Percentiles rank a stretch among this genome's conserved stretches.
Conservation (phyloP, 2,797 vertebrate species). For the Pantherophis vulpinus region DNA sequence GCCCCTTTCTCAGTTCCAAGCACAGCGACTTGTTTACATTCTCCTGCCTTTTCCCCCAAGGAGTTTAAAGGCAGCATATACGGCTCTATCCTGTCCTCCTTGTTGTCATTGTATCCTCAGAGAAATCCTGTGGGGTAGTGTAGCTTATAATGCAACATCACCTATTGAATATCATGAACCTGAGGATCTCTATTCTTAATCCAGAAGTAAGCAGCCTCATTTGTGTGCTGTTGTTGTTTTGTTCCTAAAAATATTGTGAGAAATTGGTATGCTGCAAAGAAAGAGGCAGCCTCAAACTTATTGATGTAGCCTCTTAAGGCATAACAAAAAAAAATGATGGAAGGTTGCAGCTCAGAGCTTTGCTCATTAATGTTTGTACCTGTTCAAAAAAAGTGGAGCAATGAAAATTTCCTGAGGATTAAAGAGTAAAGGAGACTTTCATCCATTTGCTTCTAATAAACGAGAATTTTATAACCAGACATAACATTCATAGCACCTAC, state of each 20-base stretch:
- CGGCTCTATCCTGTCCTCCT: not conserved
- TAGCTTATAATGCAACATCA: not conserved
- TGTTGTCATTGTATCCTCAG: not conserved
- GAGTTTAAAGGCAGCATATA: not conserved
- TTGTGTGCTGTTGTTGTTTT: not conserved
- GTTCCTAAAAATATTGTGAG: not conserved
- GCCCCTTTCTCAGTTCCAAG: not conserved
- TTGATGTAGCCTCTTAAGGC: not conserved
- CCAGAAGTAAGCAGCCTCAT: not conserved
- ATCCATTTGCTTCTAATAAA: not conserved
- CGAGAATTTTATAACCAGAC: not conserved
- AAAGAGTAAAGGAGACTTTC: not conserved
- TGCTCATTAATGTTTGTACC: not conserved
- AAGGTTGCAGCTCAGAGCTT: not conserved
- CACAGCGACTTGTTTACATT: not conserved
- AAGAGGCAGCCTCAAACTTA: not conserved
- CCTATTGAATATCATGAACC: not conserved
- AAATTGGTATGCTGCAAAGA: not conserved
- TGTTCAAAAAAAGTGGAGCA: not conserved
- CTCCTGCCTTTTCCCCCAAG: not conserved
- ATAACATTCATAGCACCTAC: not conserved
- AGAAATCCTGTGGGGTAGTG: not conserved
- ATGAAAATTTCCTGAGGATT: not conserved
- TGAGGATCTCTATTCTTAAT: not conserved
- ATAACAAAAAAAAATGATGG: not conserved